Evolutionary conservation across 2,888 invertebrate species (phyloP).

Genomic region (Gnatocerus cornutus): DNA sequence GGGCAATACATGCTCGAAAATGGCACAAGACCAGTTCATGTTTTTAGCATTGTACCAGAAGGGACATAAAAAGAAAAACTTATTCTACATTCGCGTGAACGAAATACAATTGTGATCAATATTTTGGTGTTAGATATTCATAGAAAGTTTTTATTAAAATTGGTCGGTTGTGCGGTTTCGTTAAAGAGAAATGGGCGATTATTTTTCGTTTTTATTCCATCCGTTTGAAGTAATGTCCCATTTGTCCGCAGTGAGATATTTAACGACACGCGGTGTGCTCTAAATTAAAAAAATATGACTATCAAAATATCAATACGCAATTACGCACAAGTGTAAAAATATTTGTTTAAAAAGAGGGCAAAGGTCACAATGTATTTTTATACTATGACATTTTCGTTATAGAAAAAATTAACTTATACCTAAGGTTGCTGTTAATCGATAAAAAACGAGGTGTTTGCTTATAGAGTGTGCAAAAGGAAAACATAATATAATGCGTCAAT

Average conservation of each 20-base stretch:
- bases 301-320: neutral
- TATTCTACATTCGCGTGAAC: slow-evolving; percentile 1
- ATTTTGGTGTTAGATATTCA: slow-evolving; percentile 12
- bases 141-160: neutral
- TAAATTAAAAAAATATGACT: neutral
- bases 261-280: neutral
- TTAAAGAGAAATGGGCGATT: slow-evolving; percentile 3
- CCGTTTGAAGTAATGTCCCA: slow-evolving; percentile 1
- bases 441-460: slow-evolving; percentile 11
- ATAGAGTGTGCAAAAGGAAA: slow-evolving; percentile 4
- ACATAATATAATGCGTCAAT: slow-evolving; percentile 6
- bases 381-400: neutral
- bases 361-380: slow-evolving; percentile 28
- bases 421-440: slow-evolving; percentile 23
- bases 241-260: slow-evolving; percentile 5
- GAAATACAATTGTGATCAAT: slow-evolving; percentile 6
- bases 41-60: slow-evolving; percentile 19
- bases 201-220: neutral
- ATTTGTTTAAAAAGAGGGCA: neutral
- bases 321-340: neutral
- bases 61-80: neutral
- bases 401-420: slow-evolving; percentile 19
- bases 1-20: slow-evolving; percentile 13
- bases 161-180: neutral
- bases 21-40: slow-evolving; percentile 8